phyloP scores from a whole-genome alignment of 2,797 vertebrate genomes.

The Hippopotamyrus pictus region DNA sequence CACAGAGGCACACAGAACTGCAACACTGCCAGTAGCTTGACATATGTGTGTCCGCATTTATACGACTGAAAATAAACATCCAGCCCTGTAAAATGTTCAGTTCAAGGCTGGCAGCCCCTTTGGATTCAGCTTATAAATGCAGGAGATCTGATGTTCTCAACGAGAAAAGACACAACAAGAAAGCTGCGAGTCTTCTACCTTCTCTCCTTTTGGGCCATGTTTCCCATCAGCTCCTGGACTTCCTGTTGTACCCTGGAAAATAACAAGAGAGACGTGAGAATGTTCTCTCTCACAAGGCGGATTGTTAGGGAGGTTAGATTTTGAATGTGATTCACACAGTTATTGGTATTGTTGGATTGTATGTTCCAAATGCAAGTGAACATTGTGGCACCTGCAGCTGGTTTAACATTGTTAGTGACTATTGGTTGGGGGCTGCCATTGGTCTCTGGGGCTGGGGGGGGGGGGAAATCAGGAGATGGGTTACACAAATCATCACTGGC shows the following conservation, averaged over 20 bases:
- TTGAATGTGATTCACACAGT: background rate
- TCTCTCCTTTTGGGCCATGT: conserved; percentile 67
- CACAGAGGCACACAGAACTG: background rate
- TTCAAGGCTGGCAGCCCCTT: background rate
- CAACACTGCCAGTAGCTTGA: background rate
- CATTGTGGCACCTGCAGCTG: background rate
- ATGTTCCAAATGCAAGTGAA: background rate
- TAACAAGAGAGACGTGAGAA: conserved; percentile 11
- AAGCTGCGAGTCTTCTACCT: conserved; percentile 53
- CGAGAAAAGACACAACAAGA: background rate
- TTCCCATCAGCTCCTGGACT: conserved; percentile 61
- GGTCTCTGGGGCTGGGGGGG: background rate
- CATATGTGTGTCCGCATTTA: no score
- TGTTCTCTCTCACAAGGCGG: background rate
- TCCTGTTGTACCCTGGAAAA: conserved; percentile 65
- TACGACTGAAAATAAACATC: no score
- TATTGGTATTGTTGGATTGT: background rate
- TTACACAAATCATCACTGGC: background rate
- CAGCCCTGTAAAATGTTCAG: background rate
- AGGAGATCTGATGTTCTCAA: background rate
- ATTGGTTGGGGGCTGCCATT: background rate
- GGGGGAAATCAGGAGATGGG: background rate
- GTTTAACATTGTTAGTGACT: background rate
- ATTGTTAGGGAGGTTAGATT: background rate
- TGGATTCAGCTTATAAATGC: background rate